These are phyloP conservation scores for Drosophila multiciliata DNA, from an alignment of 2,888 invertebrate genomes.

Conservation along the genomic window DNA sequence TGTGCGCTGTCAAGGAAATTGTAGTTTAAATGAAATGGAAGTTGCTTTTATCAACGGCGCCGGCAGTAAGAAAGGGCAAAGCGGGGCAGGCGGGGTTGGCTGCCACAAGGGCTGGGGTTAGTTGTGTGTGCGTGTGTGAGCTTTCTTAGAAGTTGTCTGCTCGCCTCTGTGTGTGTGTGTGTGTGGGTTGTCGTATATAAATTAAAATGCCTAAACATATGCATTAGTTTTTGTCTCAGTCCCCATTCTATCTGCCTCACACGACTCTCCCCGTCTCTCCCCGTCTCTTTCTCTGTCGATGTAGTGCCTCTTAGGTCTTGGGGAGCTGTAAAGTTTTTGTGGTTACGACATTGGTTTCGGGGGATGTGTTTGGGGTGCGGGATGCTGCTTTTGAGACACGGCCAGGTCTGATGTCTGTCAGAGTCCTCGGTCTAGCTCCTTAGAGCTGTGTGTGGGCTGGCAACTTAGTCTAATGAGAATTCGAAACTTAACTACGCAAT, in stretches of 20 bases:
- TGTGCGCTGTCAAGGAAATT: conserved; percentile 80
- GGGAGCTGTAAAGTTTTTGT: conserved; percentile 76
- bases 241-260: conserved; percentile 8
- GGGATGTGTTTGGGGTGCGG: conserved; percentile 45
- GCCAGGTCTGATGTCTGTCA: conserved; percentile 61
- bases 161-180: conserved; percentile 26
- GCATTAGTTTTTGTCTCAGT: conserved; percentile 81
- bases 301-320: conserved; percentile 48
- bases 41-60: conserved; percentile 81
- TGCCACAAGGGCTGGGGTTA: conserved; percentile 45
- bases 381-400: conserved; percentile 20
- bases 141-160: conserved; percentile 74
- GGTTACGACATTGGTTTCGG: conserved; percentile 79
- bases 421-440: conserved; percentile 67
- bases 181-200: conserved; percentile 76
- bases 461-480: conserved; percentile 81
- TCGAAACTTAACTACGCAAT: conserved; percentile 82
- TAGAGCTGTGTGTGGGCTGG: conserved; percentile 72
- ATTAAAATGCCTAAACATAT: conserved; percentile 82
- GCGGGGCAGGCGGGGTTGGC: conserved; percentile 9
- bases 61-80: conserved; percentile 35
- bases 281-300: not conserved
- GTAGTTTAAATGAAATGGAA: conserved; percentile 83
- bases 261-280: not conserved
- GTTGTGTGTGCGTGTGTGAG: conserved; percentile 58